Evolutionary conservation across 1,140 invertebrate species (phyloP).

Genomic region (Drosophila teissieri): DNA sequence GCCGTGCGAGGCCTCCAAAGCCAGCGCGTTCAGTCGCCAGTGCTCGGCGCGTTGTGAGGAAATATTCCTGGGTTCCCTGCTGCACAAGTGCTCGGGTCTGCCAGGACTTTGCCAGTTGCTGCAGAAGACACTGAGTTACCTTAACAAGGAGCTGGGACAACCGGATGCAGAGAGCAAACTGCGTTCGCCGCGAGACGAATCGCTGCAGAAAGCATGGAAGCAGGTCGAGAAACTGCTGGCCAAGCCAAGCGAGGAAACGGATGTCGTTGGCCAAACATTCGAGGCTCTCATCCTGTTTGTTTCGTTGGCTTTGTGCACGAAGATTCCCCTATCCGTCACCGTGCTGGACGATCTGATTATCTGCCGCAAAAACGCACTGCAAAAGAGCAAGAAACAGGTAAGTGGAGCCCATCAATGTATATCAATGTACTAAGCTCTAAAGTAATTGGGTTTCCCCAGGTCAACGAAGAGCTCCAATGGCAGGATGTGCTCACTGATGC

Average conservation of each 20-base stretch:
- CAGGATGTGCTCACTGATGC: conserved; percentile 62
- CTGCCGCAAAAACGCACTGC: conserved; percentile 47
- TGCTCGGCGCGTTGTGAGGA: conserved; percentile 46
- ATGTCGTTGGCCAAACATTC: conserved; percentile 26
- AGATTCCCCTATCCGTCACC: neutral
- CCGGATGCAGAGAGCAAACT: conserved; percentile 12
- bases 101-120: conserved; percentile 5
- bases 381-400: conserved; percentile 3
- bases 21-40: conserved; percentile 47
- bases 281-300: conserved; percentile 56
- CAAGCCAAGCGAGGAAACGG: neutral
- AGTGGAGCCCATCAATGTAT: neutral
- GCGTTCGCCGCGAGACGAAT: conserved; percentile 11
- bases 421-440: neutral
- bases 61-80: conserved; percentile 33
- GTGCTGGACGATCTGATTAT: conserved; percentile 46
- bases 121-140: conserved; percentile 1
- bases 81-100: conserved; percentile 30
- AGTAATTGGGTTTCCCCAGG: neutral
- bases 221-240: conserved; percentile 28
- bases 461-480: conserved; percentile 31
- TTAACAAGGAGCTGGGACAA: neutral
- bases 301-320: conserved; percentile 29
- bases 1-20: conserved; percentile 11
- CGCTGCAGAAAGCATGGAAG: conserved; percentile 24